Evolutionary conservation across 1,140 invertebrate species (phyloP).

Genomic region (Aphelenchoides besseyi): DNA sequence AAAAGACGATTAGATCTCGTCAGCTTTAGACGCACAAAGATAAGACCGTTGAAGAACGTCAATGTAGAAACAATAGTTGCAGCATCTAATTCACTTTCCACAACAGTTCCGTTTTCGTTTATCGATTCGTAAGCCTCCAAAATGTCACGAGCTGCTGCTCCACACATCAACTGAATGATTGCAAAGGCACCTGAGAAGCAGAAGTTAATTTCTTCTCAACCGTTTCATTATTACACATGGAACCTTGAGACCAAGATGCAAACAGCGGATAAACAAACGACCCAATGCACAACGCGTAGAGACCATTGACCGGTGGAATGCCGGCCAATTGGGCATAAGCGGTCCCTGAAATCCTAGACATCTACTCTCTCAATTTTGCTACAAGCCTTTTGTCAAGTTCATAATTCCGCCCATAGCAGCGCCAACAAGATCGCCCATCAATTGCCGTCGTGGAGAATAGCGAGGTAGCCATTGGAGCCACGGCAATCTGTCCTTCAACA

Average conservation of each 20-base stretch:
- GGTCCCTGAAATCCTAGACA: slow-evolving; percentile 14
- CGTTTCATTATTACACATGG: slow-evolving; percentile 11
- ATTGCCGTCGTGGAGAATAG: neutral
- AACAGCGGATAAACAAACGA: slow-evolving; percentile 26
- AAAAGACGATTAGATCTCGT: neutral
- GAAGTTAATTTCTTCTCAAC: neutral
- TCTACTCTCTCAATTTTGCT: neutral
- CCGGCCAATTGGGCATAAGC: slow-evolving; percentile 21
- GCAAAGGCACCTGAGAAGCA: slow-evolving; percentile 22
- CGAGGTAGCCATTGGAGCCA: neutral
- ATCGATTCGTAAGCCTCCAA: neutral
- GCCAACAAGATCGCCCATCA: neutral
- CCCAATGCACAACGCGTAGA: slow-evolving; percentile 15
- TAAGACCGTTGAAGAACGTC: slow-evolving; percentile 15
- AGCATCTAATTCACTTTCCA: neutral
- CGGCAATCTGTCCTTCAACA: no score
- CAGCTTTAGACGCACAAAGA: neutral
- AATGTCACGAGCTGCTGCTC: slow-evolving; percentile 15
- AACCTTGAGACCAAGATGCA: slow-evolving; percentile 23
- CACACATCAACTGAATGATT: slow-evolving; percentile 25
- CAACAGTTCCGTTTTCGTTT: slow-evolving; percentile 18
- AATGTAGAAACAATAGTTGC: slow-evolving; percentile 20
- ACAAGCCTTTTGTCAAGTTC: slow-evolving; percentile 22
- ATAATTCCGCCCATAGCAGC: slow-evolving; percentile 13
- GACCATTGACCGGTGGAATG: slow-evolving; percentile 23